These are phyloP conservation scores for Ictalurus furcatus DNA, from an alignment of 2,113 vertebrate genomes.

Conservation along the genomic window DNA sequence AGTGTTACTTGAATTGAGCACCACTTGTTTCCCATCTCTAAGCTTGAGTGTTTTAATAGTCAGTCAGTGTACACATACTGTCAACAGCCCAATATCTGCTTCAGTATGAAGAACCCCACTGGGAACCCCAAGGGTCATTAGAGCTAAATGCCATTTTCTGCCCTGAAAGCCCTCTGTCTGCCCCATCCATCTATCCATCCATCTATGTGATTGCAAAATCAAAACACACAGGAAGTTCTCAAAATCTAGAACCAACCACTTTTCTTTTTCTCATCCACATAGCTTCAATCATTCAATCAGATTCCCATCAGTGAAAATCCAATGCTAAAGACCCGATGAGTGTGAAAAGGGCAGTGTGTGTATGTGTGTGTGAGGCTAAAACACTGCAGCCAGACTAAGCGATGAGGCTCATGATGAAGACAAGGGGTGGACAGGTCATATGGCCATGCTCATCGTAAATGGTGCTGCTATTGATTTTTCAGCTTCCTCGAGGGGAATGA, in stretches of 20 bases:
- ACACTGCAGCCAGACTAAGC: conserved; percentile 48
- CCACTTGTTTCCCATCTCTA: conserved; percentile 44
- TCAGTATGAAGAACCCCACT: conserved; percentile 73
- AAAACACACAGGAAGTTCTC: conserved; percentile 36
- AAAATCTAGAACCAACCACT: not conserved
- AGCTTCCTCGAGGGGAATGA: conserved; percentile 60
- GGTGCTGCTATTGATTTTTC: conserved; percentile 72
- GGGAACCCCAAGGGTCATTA: conserved; percentile 77
- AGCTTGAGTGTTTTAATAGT: conserved; percentile 68
- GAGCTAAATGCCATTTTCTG: conserved; percentile 76
- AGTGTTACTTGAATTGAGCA: not conserved
- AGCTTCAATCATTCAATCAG: conserved; percentile 61
- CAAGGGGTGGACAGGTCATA: conserved; percentile 69
- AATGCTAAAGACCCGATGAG: conserved; percentile 65
- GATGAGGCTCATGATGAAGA: conserved; percentile 65
- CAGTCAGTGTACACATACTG: conserved; percentile 70
- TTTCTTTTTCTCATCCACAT: conserved; percentile 1
- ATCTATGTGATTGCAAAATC: conserved; percentile 65
- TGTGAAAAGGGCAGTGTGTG: conserved; percentile 48
- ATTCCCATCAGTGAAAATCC: conserved; percentile 58
- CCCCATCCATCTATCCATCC: conserved; percentile 42
- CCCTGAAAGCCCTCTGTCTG: conserved; percentile 60
- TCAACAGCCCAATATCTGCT: conserved; percentile 68
- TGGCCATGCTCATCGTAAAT: conserved; percentile 71
- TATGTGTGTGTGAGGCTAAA: conserved; percentile 41